These are phyloP conservation scores for Proteles cristata DNA, from an alignment of 2,113 vertebrate genomes.

Conservation along the genomic window DNA sequence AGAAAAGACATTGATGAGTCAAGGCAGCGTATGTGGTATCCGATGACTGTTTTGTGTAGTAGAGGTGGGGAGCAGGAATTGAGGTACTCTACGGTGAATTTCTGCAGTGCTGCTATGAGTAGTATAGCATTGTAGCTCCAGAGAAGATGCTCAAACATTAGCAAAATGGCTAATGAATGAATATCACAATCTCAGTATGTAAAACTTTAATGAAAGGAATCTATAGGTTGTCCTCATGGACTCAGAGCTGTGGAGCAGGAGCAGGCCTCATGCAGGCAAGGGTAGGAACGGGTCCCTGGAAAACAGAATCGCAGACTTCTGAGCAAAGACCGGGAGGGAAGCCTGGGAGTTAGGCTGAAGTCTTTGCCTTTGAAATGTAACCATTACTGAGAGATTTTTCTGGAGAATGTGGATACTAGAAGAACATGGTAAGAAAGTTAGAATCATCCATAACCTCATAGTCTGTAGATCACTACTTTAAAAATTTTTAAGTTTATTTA, in stretches of 20 bases:
- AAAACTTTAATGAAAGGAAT: slow-evolving; percentile 7
- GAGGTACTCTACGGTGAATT: background rate
- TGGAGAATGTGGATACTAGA: slow-evolving; percentile 28
- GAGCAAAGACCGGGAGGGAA: background rate
- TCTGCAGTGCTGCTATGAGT: background rate
- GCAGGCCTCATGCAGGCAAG: fast-evolving
- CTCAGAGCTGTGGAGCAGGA: background rate
- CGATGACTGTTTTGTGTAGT: background rate
- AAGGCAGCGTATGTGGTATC: background rate
- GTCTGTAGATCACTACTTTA: background rate
- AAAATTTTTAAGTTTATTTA: too few relatives aligned
- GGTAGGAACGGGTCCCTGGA: too few relatives aligned
- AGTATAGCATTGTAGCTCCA: background rate
- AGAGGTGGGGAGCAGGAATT: background rate
- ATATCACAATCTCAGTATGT: background rate
- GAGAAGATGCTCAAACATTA: slow-evolving; percentile 1
- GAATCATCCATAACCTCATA: background rate
- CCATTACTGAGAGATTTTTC: slow-evolving; percentile 23
- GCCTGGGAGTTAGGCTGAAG: background rate
- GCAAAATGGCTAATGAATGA: background rate
- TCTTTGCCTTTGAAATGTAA: background rate
- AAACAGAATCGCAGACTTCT: background rate
- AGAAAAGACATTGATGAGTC: background rate
- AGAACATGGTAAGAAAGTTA: slow-evolving; percentile 16
- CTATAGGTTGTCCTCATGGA: background rate